These are phyloP conservation scores for Orchesella cincta DNA, from an alignment of 1,140 invertebrate species.

Conservation along the genomic window DNA sequence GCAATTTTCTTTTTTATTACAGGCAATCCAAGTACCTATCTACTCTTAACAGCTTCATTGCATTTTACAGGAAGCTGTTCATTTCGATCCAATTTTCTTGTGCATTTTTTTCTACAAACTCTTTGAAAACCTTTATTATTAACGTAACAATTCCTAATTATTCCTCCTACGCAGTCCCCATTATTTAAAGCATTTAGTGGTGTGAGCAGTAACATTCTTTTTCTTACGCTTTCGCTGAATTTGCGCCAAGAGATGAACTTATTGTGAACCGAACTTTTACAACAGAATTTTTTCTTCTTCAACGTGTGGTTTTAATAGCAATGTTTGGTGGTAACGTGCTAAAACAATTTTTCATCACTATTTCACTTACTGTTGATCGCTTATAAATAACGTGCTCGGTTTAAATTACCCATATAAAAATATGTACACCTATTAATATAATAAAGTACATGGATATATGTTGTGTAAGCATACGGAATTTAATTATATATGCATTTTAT, in stretches of 20 bases:
- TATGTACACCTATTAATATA: neutral
- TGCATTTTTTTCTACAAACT: neutral
- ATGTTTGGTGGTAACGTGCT: neutral
- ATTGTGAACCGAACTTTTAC: neutral
- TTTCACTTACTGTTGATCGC: neutral
- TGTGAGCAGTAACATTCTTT: neutral
- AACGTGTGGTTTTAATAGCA: neutral
- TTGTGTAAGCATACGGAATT: neutral
- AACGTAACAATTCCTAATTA: too few species aligned
- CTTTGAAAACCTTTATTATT: too few species aligned
- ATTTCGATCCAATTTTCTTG: neutral
- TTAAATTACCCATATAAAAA: slow-evolving; percentile 1
- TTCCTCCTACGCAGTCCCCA: too few species aligned
- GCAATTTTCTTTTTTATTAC: too few species aligned
- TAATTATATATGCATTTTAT: slow-evolving; percentile 25
- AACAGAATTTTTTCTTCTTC: neutral
- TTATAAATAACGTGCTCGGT: slow-evolving; percentile 9
- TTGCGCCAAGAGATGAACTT: neutral
- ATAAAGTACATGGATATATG: too few species aligned
- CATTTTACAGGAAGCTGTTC: neutral
- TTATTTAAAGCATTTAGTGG: neutral
- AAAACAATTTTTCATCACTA: slow-evolving; percentile 4
- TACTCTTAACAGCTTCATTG: too few species aligned
- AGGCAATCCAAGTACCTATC: too few species aligned
- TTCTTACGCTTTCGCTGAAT: neutral